These are phyloP conservation scores for Rhea pennata DNA, from an alignment of 2,113 vertebrate species.

Conservation along the genomic window DNA sequence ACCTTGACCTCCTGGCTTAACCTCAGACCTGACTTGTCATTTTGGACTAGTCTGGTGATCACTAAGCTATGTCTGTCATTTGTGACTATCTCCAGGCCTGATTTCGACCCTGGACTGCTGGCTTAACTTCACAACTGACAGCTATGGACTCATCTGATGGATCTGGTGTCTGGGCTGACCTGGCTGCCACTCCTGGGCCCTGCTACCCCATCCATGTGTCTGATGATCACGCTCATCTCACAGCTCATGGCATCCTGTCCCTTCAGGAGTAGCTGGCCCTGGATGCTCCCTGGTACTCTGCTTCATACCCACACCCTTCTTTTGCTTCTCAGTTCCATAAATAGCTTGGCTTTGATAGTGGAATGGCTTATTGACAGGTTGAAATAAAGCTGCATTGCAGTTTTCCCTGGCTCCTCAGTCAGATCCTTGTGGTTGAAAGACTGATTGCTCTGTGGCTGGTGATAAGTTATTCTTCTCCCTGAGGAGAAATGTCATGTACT, in stretches of 20 bases:
- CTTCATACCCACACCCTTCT: neutral
- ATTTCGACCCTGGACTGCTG: neutral
- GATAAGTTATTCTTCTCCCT: neutral
- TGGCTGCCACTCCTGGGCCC: rapidly evolving
- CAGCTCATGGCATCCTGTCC: neutral
- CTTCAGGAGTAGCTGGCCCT: neutral
- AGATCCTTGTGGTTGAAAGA: neutral
- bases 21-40: neutral
- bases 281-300: rapidly evolving
- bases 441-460: neutral
- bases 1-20: neutral
- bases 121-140: neutral
- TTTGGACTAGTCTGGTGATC: neutral
- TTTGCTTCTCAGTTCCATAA: neutral
- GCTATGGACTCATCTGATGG: neutral
- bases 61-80: neutral
- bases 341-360: neutral
- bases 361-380: neutral
- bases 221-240: neutral
- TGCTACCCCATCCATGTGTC: neutral
- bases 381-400: neutral
- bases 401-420: neutral
- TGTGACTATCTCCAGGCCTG: neutral
- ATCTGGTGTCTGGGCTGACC: neutral
- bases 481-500: neutral